Conservation (phyloP, 2,888 invertebrate genomes). For the Aspidiotus rigidus region DNA sequence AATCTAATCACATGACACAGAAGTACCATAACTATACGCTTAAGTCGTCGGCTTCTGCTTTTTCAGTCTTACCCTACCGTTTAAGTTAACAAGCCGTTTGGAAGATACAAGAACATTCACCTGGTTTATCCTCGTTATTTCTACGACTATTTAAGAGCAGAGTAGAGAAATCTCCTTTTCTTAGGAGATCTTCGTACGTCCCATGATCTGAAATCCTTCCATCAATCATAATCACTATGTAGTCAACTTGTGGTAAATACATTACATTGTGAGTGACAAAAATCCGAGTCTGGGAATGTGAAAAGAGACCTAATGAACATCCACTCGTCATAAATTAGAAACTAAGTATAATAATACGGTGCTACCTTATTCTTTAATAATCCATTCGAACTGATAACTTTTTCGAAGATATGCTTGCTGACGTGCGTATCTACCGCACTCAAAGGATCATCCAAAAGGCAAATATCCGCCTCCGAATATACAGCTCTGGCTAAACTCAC, state of each 20-base stretch:
- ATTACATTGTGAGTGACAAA: conserved; percentile 93
- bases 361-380: conserved; percentile 43
- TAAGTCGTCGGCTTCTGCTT: no score
- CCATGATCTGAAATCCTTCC: conserved; percentile 84
- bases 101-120: no score
- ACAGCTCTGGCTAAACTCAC: conserved; percentile 87
- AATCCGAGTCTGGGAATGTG: conserved; percentile 61
- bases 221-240: conserved; percentile 78
- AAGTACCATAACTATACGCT: no score
- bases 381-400: conserved; percentile 51
- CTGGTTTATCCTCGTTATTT: no score
- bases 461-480: conserved; percentile 77
- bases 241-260: conserved; percentile 80
- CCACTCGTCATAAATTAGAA: no score
- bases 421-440: conserved; percentile 58
- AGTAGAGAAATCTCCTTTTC: conserved; percentile 75
- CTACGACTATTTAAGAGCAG: conserved; percentile 44
- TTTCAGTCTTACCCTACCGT: no score
- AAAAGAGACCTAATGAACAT: not conserved
- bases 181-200: conserved; percentile 77
- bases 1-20: no score
- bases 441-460: conserved; percentile 89
- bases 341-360: no score
- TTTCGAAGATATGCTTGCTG: conserved; percentile 55
- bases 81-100: no score